phyloP scores from a whole-genome alignment of 2,888 invertebrate genomes.

The Troides oblongomaculatus region DNA sequence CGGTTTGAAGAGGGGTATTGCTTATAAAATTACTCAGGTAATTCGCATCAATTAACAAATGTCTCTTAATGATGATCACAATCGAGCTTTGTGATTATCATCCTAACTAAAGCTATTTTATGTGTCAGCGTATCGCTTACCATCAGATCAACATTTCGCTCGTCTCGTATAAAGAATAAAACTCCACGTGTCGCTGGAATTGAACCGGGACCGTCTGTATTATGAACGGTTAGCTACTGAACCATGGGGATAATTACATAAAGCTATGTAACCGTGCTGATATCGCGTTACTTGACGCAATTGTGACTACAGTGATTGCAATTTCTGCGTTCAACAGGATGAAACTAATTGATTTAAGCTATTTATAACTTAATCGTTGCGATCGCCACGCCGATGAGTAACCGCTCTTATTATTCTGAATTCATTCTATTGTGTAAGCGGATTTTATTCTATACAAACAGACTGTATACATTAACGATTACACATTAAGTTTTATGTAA shows the following conservation, averaged over 20 bases:
- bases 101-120: too few relatives aligned
- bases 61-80: too few relatives aligned
- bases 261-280: conserved; percentile 2
- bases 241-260: too few relatives aligned
- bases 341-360: conserved; percentile 30
- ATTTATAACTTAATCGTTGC: conserved; percentile 28
- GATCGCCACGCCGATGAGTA: conserved; percentile 18
- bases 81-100: too few relatives aligned
- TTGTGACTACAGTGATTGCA: conserved; percentile 25
- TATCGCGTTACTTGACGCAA: conserved; percentile 22
- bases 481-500: not conserved
- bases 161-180: too few relatives aligned
- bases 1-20: too few relatives aligned
- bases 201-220: too few relatives aligned
- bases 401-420: not conserved
- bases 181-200: too few relatives aligned
- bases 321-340: conserved; percentile 29
- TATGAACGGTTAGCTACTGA: not conserved
- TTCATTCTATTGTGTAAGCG: conserved; percentile 8
- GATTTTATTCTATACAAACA: not conserved
- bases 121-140: too few relatives aligned
- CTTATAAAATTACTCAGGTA: too few relatives aligned
- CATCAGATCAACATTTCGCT: too few relatives aligned
- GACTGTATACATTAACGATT: not conserved
- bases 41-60: too few relatives aligned